Base-by-base conservation (phyloP, 2,888 invertebrate species). In the Lottia gigantea region DNA sequence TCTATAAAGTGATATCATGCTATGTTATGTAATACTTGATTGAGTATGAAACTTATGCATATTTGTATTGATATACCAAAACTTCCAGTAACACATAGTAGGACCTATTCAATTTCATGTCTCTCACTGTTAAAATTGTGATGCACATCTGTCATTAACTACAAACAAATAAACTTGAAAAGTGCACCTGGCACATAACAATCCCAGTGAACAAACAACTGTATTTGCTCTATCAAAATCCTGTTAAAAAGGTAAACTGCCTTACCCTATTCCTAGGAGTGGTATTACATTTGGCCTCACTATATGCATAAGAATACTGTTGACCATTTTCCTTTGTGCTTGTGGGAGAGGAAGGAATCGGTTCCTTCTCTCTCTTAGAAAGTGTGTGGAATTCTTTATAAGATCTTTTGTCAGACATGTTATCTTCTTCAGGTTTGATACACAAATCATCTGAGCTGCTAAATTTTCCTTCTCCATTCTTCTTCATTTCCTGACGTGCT, bases 291-390 rank as follows among this genome's bases (percentile, higher is more conserved):
- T 55, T 55, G 55, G 55, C 55, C 14, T 55, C 55, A 23, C 55
- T 55, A 23, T 55, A 55, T 23, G 55, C 55, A 55, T 55, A 55
- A 4, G 19, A 23, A 55, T 23, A 55, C 19, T 55, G 55, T 55
- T 55, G 55, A 23, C 55, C 55, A 55, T 55, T 55, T 55, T 55
- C 55, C 55, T 55, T 55, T 55, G 55, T 55, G 55, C 55, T 23
- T 12, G 55, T 55, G 1, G 40, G 40, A 55, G 12, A 23, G 19
- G 55, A 11, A 23, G 55, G 55, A 55, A 55, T 55, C 11, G 55
- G 23, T 23, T 19, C 55, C 55, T 23, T 55, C 19, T 55, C 55
- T 14, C 55, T 55, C 23, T 55, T 55, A 55, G 55, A 55, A 19
- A 55, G 19, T 19, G 55, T 55, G 23, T 55, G n/a, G 23, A 55